phyloP scores from a whole-genome alignment of 2,797 vertebrate genomes.

The Peromyscus aztecus region DNA sequence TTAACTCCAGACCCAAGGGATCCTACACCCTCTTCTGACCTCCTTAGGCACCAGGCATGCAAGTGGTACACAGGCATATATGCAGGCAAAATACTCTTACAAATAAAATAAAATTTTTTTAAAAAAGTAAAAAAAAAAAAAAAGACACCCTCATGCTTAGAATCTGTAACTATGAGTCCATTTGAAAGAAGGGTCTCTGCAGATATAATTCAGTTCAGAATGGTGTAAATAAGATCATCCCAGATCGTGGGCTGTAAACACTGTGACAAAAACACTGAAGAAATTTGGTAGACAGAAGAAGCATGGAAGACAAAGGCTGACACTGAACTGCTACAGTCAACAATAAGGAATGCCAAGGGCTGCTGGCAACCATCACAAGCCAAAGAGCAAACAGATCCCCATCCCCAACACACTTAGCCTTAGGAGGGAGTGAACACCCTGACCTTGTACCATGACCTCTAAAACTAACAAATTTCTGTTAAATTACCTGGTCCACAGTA shows the following conservation, averaged over 20 bases:
- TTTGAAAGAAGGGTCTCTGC: not conserved
- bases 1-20: not conserved
- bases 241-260: not conserved
- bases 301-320: not conserved
- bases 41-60: not conserved
- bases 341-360: not conserved
- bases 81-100: not conserved
- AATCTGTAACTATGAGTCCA: not conserved
- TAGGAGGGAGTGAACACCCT: not conserved
- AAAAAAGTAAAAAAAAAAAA: not conserved
- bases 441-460: not conserved
- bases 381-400: not conserved
- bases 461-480: conserved; percentile 9
- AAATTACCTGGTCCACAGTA: not conserved
- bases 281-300: not conserved
- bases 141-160: not conserved
- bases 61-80: not conserved
- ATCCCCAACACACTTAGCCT: not conserved
- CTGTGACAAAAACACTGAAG: not conserved
- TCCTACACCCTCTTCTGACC: not conserved
- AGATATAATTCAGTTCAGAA: not conserved
- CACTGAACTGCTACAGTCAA: no score
- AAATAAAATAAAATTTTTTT: not conserved
- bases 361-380: not conserved
- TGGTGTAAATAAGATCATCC: not conserved